A percentile compares a stretch with the other conserved stretches of the same genome.
phyloP scores from a whole-genome alignment of 2,888 invertebrate species.

The Rotaria socialis region DNA sequence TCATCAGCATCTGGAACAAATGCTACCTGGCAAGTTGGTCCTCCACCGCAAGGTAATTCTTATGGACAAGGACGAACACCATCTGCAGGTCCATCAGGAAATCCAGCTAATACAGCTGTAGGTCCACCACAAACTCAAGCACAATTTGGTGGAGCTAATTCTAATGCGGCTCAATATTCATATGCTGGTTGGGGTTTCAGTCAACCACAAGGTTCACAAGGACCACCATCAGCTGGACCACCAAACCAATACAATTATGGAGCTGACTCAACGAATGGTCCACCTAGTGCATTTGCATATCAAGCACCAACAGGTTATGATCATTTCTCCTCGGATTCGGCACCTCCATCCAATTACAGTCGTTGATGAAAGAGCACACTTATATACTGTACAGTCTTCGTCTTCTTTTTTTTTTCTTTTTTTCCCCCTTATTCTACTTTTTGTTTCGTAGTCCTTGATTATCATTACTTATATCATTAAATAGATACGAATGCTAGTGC shows the following conservation, averaged over 20 bases:
- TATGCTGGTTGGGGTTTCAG: constrained; percentile 20
- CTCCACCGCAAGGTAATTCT: constrained; percentile 25
- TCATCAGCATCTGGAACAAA: constrained; percentile 18
- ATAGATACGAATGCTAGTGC: neutral
- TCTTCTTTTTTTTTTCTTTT: neutral
- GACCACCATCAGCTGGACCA: neutral
- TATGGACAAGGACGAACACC: constrained; percentile 27
- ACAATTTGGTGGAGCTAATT: neutral
- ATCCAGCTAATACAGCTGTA: neutral
- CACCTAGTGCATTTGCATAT: constrained; percentile 16
- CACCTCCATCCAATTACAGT: constrained; percentile 13
- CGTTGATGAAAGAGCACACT: neutral
- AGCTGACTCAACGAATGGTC: neutral
- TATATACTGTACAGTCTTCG: neutral
- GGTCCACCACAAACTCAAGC: constrained; percentile 10
- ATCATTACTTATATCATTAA: neutral
- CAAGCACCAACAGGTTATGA: neutral
- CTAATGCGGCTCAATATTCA: neutral
- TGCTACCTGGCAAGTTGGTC: neutral
- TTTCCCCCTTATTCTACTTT: neutral
- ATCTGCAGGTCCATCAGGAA: constrained; percentile 17
- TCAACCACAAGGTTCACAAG: constrained; percentile 30
- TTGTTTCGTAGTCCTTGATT: constrained; percentile 8
- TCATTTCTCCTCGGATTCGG: constrained; percentile 10
- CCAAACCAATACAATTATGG: constrained; percentile 18